Evolutionary conservation across 64 coral and sea anemone species (phyloP), one percentile per base, ranked within the genome.

Genomic region (Pachyseris speciosa): DNA sequence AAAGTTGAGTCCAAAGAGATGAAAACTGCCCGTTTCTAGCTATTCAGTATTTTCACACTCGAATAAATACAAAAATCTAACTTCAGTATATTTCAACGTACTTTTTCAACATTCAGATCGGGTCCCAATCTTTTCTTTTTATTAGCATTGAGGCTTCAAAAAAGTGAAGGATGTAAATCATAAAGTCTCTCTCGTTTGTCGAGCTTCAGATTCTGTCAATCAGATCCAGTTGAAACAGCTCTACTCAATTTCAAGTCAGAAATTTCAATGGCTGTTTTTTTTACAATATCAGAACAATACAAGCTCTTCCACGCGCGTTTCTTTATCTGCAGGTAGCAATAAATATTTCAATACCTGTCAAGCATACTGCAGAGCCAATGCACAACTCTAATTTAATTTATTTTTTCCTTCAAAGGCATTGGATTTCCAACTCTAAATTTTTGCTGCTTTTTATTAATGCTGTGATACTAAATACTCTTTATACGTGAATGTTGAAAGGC

Each of bases 301-400:
- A 36, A 59, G 51, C 17, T n/a, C 60, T 80, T 60, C 24, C 15
- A 57, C 16, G 26, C 30, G 33, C 32, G 19, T 50, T 79, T 57
- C 32, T 59, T 33, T n/a, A 39, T 37, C 77, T 37, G 31, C 53
- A 27, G 77, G 77, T 81, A 81, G 20, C 55, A 27, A 81, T 81
- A 81, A 81, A 81, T 81, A 42, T 81, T 81, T 81, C 34, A 81
- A 55, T 39, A 37, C 77, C 7, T 61, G 77, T 40, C 33, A 81
- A 81, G 20, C 51, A 40, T 40, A 13, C 51, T 81, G 77, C 22
- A 61, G 77, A 7, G 33, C 36, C 1, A 81, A 61, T 19, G 51
- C 51, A 25, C 77, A 61, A 81, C 77, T 81, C 30, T 63, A 81
- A 60, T 81, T 61, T 26, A 61, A 63, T 79, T 79, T 59, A 34